Evolutionary conservation across 2,797 vertebrate species (phyloP).

Genomic region (Pangasius krempfi): DNA sequence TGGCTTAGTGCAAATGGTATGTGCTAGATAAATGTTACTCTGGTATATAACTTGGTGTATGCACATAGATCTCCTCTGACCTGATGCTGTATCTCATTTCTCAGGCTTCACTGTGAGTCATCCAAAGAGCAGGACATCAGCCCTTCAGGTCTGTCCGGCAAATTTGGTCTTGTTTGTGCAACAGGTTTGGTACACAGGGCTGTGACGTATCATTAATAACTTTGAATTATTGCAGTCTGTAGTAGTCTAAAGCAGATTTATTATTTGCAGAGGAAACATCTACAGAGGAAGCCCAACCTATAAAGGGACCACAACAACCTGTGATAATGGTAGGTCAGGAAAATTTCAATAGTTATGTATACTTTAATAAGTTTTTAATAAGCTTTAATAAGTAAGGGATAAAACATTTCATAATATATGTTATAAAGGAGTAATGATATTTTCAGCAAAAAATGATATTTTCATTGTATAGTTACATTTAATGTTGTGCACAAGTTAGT

Average conservation of each 20-base stretch:
- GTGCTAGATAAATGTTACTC: not conserved
- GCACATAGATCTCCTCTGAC: not conserved
- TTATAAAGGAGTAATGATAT: not conserved
- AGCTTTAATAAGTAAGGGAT: not conserved
- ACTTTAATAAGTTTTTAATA: too few species aligned
- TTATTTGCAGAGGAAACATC: slow-evolving; percentile 33
- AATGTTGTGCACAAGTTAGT: not conserved
- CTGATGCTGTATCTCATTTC: slow-evolving; percentile 1
- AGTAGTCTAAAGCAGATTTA: not conserved
- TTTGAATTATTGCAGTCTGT: not conserved
- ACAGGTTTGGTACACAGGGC: slow-evolving; percentile 42
- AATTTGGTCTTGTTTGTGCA: not conserved
- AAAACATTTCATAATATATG: not conserved
- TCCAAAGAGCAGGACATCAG: slow-evolving; percentile 16
- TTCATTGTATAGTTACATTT: not conserved
- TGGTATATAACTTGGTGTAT: not conserved
- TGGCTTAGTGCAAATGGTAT: not conserved
- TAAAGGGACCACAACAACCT: slow-evolving; percentile 10
- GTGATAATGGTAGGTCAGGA: slow-evolving; percentile 23
- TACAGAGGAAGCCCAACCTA: slow-evolving; percentile 2
- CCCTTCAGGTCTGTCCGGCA: slow-evolving; percentile 31
- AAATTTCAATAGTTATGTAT: not conserved
- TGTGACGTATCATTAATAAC: slow-evolving; percentile 1
- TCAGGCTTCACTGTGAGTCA: slow-evolving; percentile 33
- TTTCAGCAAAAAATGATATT: not conserved